Base-by-base conservation (phyloP, 2,113 vertebrate species). In the Triplophysa rosa region DNA sequence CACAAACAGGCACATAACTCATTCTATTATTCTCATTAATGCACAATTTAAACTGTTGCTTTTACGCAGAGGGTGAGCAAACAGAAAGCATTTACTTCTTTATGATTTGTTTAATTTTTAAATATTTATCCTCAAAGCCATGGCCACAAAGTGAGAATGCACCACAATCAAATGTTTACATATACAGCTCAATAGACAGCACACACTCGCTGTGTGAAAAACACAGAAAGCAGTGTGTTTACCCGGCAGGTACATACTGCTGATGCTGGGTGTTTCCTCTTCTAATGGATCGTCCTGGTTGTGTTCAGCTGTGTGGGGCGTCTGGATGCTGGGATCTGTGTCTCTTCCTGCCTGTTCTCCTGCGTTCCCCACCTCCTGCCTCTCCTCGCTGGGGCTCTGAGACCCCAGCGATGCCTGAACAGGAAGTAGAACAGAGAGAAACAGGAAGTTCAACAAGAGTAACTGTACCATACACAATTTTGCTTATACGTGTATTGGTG, bases 201-300 rank as follows among this genome's bases (percentile, higher is more conserved):
- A 59, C 54, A 61, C 42, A 68, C 21, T 68, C 7, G 67, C 67
- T 68, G 42, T 68, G 67, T 68, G 54, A 71, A 12, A 21, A 80
- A 62, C 77, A 81, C 67, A 84, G 67, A 83, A 65, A 86, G 23
- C 68, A 77, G 74, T 56, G 66, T 61, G 80, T 91, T 88, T 88
- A 93, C 92, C 92, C 89, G 93, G 92, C 86, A 94, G 89, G 87
- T 93, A 92, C 89, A 91, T 91, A 83, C 89, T 90, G 77, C 89
- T 92, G 84, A 84, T 90, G 82, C 87, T 86, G 80, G 91, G 88
- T 3, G 89, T 59, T 29, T 93, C 92, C 24, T 93, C 91, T 23
- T 90, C 91, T 21, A 81, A n/a, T 0, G 74, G 59, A 10, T 92
- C 92, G 7, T 94, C 92, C 77, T 91, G 91, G 87, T 94, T 94